Evolutionary conservation across 2,888 invertebrate species (phyloP).

Genomic region (Calameuta idolon): DNA sequence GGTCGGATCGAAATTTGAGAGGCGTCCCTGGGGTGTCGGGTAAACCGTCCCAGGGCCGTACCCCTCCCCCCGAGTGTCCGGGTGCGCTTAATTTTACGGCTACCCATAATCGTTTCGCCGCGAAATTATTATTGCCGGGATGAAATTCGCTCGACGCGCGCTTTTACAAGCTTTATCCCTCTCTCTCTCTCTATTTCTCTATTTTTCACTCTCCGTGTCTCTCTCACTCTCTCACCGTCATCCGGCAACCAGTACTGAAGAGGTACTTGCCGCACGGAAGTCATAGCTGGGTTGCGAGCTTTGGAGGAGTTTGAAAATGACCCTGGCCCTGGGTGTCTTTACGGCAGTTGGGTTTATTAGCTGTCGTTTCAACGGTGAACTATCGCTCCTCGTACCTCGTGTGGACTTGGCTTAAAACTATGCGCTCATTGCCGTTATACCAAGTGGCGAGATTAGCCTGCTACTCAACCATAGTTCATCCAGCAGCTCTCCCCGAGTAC

Average conservation of each 20-base stretch:
- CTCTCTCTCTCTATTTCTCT: background rate
- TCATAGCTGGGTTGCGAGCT: slow-evolving; percentile 11
- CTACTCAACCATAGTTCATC: background rate
- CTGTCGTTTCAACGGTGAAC: slow-evolving; percentile 43
- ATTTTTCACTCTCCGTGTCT: background rate
- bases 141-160: slow-evolving; percentile 34
- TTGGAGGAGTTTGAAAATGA: slow-evolving; percentile 45
- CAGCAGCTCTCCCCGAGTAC: background rate
- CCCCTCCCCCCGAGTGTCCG: slow-evolving; percentile 2
- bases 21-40: slow-evolving; percentile 16
- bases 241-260: background rate
- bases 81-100: slow-evolving; percentile 54
- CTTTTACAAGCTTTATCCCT: background rate
- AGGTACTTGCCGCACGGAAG: slow-evolving; percentile 19
- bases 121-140: slow-evolving; percentile 54
- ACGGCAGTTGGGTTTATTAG: slow-evolving; percentile 58
- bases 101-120: slow-evolving; percentile 53
- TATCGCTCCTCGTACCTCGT: background rate
- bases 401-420: slow-evolving; percentile 12
- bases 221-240: background rate
- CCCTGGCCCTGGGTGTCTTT: slow-evolving; percentile 42
- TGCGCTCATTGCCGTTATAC: background rate
- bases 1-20: background rate
- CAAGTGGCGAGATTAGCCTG: background rate
- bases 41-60: slow-evolving; percentile 7